These are phyloP conservation scores for Pasiphila rectangulata DNA, from an alignment of 2,888 invertebrate species.

Conservation along the genomic window DNA sequence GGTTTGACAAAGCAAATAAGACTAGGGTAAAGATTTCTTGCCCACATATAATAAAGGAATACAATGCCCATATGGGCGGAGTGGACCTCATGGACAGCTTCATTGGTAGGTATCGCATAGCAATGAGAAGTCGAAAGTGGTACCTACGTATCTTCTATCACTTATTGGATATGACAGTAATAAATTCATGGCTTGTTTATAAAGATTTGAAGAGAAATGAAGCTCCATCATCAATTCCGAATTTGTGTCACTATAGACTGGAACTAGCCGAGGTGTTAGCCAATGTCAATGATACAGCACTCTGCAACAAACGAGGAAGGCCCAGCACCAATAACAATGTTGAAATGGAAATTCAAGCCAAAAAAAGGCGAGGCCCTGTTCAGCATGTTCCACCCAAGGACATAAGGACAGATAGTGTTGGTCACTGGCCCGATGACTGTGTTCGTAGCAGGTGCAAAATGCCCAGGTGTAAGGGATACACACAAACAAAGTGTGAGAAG, in stretches of 20 bases:
- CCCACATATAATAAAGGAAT: conserved; percentile 40
- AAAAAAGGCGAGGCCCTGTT: conserved; percentile 39
- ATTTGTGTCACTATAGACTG: conserved; percentile 32
- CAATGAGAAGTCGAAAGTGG: conserved; percentile 33
- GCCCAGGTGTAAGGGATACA: conserved; percentile 42
- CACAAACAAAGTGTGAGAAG: conserved; percentile 42
- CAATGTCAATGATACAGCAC: conserved; percentile 38
- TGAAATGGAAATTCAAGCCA: conserved; percentile 41
- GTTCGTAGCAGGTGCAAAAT: conserved; percentile 40
- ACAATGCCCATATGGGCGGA: conserved; percentile 49
- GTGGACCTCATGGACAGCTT: conserved; percentile 41
- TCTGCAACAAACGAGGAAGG: conserved; percentile 41
- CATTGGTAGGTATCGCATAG: conserved; percentile 36
- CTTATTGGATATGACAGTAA: conserved; percentile 43
- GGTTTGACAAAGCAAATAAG: conserved; percentile 22
- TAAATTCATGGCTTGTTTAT: conserved; percentile 45
- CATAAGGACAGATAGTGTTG: conserved; percentile 34
- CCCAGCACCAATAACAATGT: conserved; percentile 40
- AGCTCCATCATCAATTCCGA: conserved; percentile 34
- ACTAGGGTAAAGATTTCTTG: conserved; percentile 32
- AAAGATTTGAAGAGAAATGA: conserved; percentile 30
- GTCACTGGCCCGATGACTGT: conserved; percentile 40
- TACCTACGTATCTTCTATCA: conserved; percentile 43
- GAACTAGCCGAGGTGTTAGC: conserved; percentile 44
- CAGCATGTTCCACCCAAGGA: conserved; percentile 37